Percentiles rank a stretch among this genome's conserved stretches.
phyloP scores from a whole-genome alignment of 2,888 invertebrate species.

The Drosophila birchii region DNA sequence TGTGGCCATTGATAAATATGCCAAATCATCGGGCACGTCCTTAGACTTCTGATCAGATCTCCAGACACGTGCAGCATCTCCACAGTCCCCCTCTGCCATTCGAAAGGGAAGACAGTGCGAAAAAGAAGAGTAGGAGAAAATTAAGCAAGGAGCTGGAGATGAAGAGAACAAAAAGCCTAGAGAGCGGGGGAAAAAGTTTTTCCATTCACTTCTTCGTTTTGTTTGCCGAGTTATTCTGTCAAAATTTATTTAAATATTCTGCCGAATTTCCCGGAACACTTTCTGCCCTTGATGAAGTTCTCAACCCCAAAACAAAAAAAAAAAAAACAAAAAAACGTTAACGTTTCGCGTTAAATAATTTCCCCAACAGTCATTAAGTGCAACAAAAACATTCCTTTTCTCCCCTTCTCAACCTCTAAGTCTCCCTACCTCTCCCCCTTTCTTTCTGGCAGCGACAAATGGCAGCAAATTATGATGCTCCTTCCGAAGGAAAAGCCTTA shows the following conservation, averaged over 20 bases:
- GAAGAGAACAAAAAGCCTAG: background rate
- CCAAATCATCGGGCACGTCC: conserved; percentile 47
- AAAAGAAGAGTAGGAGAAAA: conserved; percentile 18
- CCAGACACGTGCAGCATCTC: conserved; percentile 32
- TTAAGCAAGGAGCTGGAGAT: background rate
- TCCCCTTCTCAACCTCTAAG: background rate
- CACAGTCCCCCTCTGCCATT: background rate
- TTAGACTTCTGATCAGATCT: conserved; percentile 22
- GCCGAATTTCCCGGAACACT: conserved; percentile 47
- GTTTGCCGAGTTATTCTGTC: conserved; percentile 40
- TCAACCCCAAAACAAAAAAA: background rate
- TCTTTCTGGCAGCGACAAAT: conserved; percentile 62
- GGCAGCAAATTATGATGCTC: conserved; percentile 68
- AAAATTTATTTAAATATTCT: conserved; percentile 65
- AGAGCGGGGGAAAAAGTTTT: conserved; percentile 30
- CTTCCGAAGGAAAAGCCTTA: background rate
- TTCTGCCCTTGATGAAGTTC: conserved; percentile 19
- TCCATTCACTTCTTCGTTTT: conserved; percentile 44
- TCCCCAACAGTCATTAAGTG: conserved; percentile 67
- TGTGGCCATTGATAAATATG: conserved; percentile 42
- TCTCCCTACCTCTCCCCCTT: background rate
- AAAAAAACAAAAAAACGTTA: conserved; percentile 18
- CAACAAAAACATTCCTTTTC: conserved; percentile 56
- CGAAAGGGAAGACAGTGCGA: background rate
- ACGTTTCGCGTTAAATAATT: conserved; percentile 69